Evolutionary conservation across 2,113 vertebrate genomes (phyloP).

Genomic region (Protobothrops flavoviridis): DNA sequence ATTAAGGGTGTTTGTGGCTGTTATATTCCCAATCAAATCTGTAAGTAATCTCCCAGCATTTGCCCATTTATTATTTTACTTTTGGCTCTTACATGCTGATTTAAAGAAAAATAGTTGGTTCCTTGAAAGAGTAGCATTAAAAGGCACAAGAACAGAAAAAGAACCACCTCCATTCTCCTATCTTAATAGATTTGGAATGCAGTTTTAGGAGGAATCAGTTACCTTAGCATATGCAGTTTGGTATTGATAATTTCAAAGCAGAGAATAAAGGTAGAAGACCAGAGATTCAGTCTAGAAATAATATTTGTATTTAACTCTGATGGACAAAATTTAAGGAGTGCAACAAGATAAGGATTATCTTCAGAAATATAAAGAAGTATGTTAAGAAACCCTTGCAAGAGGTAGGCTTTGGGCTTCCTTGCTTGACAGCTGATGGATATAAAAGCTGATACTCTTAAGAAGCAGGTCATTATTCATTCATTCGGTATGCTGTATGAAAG

Average conservation of each 20-base stretch:
- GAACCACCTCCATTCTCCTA: not conserved
- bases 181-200: not conserved
- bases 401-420: not conserved
- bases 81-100: constrained; percentile 42
- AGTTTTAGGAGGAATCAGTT: not conserved
- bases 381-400: not conserved
- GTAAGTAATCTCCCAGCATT: constrained; percentile 66
- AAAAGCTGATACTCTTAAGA: not conserved
- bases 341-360: not conserved
- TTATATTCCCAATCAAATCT: constrained; percentile 56
- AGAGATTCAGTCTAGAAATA: not conserved
- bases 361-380: not conserved
- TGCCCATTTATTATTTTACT: constrained; percentile 51
- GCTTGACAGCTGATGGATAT: not conserved
- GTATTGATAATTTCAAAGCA: not conserved
- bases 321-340: not conserved
- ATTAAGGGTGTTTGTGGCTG: constrained; percentile 34
- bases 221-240: constrained; percentile 1
- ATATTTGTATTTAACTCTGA: not conserved
- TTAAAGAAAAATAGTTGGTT: not conserved
- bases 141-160: constrained; percentile 4
- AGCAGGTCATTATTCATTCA: not conserved
- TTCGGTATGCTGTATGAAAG: not conserved
- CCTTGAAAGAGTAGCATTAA: constrained; percentile 21
- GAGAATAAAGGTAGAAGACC: constrained; percentile 2